Evolutionary conservation across 2,888 invertebrate genomes (phyloP).

Genomic region (Oxycera nigricornis): DNA sequence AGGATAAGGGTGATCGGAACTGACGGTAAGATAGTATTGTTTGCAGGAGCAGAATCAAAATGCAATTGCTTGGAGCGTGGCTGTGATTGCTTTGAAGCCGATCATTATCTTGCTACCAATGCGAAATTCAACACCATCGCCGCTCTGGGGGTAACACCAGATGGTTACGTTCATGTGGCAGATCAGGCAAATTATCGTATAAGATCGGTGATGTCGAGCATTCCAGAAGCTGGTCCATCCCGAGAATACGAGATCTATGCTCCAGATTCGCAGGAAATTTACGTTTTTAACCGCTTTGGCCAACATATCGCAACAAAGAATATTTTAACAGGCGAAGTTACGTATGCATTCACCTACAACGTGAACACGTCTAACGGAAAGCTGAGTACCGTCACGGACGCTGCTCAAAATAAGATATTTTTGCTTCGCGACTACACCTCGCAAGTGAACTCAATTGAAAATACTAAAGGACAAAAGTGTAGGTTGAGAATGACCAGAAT

Average conservation of each 20-base stretch:
- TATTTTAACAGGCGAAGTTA: conserved; percentile 92
- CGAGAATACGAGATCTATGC: conserved; percentile 94
- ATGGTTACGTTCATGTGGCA: conserved; percentile 92
- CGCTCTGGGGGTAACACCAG: conserved; percentile 90
- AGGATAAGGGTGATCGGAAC: conserved; percentile 89
- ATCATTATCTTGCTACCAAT: conserved; percentile 88
- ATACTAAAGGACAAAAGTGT: conserved; percentile 91
- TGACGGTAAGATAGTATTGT: conserved; percentile 91
- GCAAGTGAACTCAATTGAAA: conserved; percentile 92
- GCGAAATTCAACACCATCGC: conserved; percentile 95
- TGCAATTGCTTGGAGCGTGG: conserved; percentile 91
- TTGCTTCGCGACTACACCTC: conserved; percentile 82
- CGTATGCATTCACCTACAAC: conserved; percentile 94
- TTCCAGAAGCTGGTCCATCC: conserved; percentile 82
- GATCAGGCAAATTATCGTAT: conserved; percentile 93
- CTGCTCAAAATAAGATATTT: conserved; percentile 89
- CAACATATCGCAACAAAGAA: conserved; percentile 94
- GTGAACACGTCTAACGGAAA: conserved; percentile 97
- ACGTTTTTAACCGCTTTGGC: conserved; percentile 92
- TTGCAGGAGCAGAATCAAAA: conserved; percentile 92
- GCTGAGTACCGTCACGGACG: conserved; percentile 90
- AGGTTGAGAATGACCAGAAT: conserved; percentile 89
- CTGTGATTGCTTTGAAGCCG: conserved; percentile 92
- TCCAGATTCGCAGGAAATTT: conserved; percentile 93
- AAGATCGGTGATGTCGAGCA: conserved; percentile 86